phyloP scores from a whole-genome alignment of 2,888 invertebrate genomes.

The Diarsia rubi region DNA sequence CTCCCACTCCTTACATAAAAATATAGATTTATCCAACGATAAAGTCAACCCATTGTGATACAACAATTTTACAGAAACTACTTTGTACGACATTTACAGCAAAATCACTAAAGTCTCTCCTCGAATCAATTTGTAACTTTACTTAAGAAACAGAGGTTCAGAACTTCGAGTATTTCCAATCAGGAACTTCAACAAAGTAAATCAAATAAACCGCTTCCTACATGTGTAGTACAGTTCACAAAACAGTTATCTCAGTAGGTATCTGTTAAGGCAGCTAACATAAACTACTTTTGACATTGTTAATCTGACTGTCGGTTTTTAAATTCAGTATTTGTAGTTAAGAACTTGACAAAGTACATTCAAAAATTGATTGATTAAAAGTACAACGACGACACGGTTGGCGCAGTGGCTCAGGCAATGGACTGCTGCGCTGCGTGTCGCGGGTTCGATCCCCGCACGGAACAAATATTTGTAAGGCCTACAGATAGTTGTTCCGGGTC shows the following conservation, averaged over 20 bases:
- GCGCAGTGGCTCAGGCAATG: too few relatives aligned
- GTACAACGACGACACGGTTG: too few relatives aligned
- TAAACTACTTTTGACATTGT: background rate
- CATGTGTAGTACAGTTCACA: conserved; percentile 27
- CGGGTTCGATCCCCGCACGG: too few relatives aligned
- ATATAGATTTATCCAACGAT: background rate
- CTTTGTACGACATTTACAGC: conserved; percentile 8
- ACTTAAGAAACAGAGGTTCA: conserved; percentile 36
- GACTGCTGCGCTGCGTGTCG: too few relatives aligned
- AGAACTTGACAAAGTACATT: background rate
- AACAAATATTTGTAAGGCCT: too few relatives aligned
- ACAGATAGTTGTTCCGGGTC: too few relatives aligned
- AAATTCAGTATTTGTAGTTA: background rate
- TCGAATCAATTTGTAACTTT: conserved; percentile 53
- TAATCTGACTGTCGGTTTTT: background rate
- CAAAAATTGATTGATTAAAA: too few relatives aligned
- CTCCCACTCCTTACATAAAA: background rate
- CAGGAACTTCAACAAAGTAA: conserved; percentile 55
- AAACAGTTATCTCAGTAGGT: conserved; percentile 8
- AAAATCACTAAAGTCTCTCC: conserved; percentile 13
- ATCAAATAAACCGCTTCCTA: conserved; percentile 45
- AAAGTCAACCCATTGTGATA: conserved; percentile 8
- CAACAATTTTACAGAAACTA: background rate
- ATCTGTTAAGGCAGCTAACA: background rate
- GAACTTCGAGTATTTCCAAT: conserved; percentile 54